Conservation (phyloP, 2,113 vertebrate species). For the Pleuronectes platessa region DNA sequence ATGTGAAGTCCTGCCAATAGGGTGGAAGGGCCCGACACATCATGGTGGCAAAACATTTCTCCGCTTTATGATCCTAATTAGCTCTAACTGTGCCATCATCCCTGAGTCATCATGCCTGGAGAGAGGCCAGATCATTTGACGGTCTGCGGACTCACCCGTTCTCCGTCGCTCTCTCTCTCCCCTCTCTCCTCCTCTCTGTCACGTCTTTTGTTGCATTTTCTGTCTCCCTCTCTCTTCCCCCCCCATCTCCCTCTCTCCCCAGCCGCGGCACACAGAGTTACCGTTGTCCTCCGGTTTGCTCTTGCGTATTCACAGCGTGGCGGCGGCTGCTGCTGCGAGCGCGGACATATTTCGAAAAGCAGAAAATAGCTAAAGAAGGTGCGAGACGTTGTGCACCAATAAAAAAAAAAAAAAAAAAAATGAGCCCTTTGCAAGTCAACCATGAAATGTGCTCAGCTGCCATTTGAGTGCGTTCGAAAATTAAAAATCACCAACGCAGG, state of each 20-base stretch:
- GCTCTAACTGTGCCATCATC: constrained; percentile 77
- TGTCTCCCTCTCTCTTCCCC: neutral
- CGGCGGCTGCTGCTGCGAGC: constrained; percentile 52
- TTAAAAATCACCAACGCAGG: constrained; percentile 24
- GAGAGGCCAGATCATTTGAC: constrained; percentile 75
- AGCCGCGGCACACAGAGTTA: constrained; percentile 31
- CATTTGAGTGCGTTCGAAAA: constrained; percentile 22
- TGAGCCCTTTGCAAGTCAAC: constrained; percentile 5
- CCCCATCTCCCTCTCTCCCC: neutral
- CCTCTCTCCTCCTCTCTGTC: neutral
- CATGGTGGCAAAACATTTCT: constrained; percentile 75
- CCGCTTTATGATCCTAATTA: constrained; percentile 81
- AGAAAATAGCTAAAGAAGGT: constrained; percentile 56
- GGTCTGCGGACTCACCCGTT: constrained; percentile 48
- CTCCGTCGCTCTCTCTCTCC: constrained; percentile 3
- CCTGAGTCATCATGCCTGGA: constrained; percentile 77
- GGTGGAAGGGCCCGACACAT: constrained; percentile 51
- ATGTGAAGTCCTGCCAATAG: constrained; percentile 60
- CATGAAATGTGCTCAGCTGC: constrained; percentile 16
- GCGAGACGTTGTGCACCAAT: constrained; percentile 18
- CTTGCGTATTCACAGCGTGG: constrained; percentile 42
- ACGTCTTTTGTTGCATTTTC: constrained; percentile 7
- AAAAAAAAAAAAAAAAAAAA: neutral
- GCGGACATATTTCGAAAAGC: constrained; percentile 52
- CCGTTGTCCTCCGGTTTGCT: constrained; percentile 41